These are phyloP conservation scores for Harpia harpyja DNA, from an alignment of 2,797 vertebrate species.

Conservation along the genomic window DNA sequence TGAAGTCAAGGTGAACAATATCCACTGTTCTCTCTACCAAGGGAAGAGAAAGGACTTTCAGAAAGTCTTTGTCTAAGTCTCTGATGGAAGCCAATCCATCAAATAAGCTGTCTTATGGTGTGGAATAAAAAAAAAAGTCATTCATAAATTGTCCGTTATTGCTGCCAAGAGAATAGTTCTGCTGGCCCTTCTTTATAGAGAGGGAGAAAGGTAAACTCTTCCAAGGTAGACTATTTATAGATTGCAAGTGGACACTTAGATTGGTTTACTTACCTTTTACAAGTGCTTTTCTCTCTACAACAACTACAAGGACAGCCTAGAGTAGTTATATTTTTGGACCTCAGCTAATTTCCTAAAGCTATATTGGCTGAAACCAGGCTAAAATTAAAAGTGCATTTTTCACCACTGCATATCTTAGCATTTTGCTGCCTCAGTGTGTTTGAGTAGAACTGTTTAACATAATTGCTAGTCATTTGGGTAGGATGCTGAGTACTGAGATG, in stretches of 20 bases:
- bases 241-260: background rate
- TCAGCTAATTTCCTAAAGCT: background rate
- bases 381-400: slow-evolving; percentile 29
- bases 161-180: background rate
- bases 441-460: slow-evolving; percentile 3
- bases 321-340: background rate
- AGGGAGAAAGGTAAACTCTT: background rate
- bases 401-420: background rate
- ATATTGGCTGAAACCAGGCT: background rate
- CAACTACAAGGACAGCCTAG: background rate
- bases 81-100: background rate
- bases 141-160: background rate
- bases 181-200: background rate
- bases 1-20: background rate
- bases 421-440: background rate
- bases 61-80: background rate
- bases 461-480: slow-evolving; percentile 4
- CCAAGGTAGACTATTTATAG: background rate
- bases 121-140: background rate
- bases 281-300: background rate
- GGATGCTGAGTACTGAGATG: background rate
- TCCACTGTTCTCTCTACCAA: background rate
- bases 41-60: background rate
- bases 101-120: background rate
- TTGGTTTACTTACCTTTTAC: background rate